Conservation (phyloP, 2,797 vertebrate genomes). For the Brotula barbata region DNA sequence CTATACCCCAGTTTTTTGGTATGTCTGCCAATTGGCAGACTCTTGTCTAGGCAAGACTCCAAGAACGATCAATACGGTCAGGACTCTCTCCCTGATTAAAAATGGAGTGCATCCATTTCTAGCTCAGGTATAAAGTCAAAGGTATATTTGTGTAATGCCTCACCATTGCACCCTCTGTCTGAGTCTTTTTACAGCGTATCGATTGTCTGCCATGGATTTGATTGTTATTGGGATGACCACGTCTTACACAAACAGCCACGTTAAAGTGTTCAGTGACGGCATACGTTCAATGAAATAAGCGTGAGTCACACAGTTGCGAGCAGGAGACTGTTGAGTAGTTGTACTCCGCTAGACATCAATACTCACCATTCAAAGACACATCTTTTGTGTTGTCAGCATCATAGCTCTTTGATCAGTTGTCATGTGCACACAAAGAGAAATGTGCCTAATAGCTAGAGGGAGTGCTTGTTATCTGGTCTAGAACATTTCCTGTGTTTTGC, state of each 20-base stretch:
- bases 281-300: slow-evolving; percentile 5
- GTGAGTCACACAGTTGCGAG: slow-evolving; percentile 11
- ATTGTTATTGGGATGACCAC: slow-evolving; percentile 17
- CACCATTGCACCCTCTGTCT: neutral
- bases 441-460: slow-evolving; percentile 29
- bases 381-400: slow-evolving; percentile 29
- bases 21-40: slow-evolving; percentile 22
- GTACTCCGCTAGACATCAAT: slow-evolving; percentile 12
- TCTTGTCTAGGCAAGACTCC: slow-evolving; percentile 30
- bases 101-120: slow-evolving; percentile 25
- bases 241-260: slow-evolving; percentile 7
- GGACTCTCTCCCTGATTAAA: slow-evolving; percentile 25
- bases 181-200: neutral
- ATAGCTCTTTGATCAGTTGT: slow-evolving; percentile 40
- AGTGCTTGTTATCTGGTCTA: neutral
- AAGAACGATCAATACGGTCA: slow-evolving; percentile 48
- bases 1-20: slow-evolving; percentile 28
- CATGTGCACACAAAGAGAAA: slow-evolving; percentile 18
- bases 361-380: slow-evolving; percentile 41
- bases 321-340: slow-evolving; percentile 21
- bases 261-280: neutral
- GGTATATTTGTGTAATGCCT: neutral
- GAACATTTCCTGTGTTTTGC: neutral
- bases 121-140: slow-evolving; percentile 10
- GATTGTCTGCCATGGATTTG: slow-evolving; percentile 15